Base-by-base conservation (phyloP, 1,140 invertebrate genomes). In the Rhopalosiphum padi region DNA sequence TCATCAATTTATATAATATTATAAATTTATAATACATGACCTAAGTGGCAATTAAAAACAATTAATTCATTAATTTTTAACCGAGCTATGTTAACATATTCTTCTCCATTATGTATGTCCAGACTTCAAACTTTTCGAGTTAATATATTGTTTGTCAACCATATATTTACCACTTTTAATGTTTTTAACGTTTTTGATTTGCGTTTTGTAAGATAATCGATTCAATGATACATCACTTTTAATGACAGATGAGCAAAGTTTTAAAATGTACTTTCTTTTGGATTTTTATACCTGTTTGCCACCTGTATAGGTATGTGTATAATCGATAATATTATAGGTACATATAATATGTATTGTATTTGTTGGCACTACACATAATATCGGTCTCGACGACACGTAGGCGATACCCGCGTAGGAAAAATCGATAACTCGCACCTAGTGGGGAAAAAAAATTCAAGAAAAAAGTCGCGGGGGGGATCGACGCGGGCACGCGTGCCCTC, bases 401-500 rank as follows among this genome's bases (percentile, higher is more conserved):
- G 60, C 60, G 60, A 68, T 68, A n/a, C 30, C 30, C 60, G 30
- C 30, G 60, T n/a, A n/a, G 60, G 30, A 68, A n/a, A 68, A 68
- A 68, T 68, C 30, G 60, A 68, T 30, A 68, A 68, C 60, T 11
- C 30, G 51, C 60, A 30, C 60, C 30, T 30, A 68, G 60, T 3
- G 9, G 60, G 43, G 11, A 46, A 30, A 68, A 68, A 60, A 68
- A 68, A n/a, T n/a, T 30, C 15, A 15, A 68, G 60, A 68, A 68
- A 68, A n/a, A 68, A 68, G 9, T 43, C 83, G 9, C 37, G 83
- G 83, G 83, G 83, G 83, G 83, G 83, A 41, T 41, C 37, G 83
- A 30, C 7, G 43, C 53, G 91, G 86, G 55, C 89, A 94, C 94
- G 92, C 92, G 94, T 87, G 85, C 85, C 85, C 85, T 87, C 41